Percentiles rank a stretch among this genome's conserved stretches.
phyloP scores from a whole-genome alignment of 2,888 invertebrate species.

The Microctonus hyperodae region DNA sequence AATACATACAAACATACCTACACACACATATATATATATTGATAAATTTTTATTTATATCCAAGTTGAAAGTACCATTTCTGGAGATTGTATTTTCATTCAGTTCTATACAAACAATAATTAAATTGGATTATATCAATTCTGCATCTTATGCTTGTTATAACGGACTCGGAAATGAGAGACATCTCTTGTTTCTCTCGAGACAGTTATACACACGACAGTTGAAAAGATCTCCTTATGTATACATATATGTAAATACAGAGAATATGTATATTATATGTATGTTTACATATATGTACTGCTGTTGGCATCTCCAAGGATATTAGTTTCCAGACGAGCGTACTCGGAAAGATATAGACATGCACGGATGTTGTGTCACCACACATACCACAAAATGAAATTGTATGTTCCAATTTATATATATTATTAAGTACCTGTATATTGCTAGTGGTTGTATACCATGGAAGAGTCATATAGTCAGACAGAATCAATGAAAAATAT shows the following conservation, averaged over 20 bases:
- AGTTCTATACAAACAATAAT: not conserved
- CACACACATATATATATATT: not conserved
- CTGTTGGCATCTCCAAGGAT: not conserved
- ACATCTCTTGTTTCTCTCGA: not conserved
- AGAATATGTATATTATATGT: too few relatives aligned
- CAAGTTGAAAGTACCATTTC: not conserved
- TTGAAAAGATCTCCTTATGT: not conserved
- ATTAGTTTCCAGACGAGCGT: slow-evolving; percentile 11
- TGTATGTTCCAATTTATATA: not conserved
- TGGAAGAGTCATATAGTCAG: not conserved
- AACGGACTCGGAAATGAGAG: not conserved
- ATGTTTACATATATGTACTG: not conserved
- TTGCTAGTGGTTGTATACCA: not conserved
- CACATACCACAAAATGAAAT: not conserved
- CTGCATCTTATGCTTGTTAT: not conserved
- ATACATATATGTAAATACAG: not conserved
- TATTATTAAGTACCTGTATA: not conserved
- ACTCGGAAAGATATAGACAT: slow-evolving; percentile 5
- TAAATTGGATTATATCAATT: not conserved
- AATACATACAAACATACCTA: not conserved
- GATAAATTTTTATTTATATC: not conserved
- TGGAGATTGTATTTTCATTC: slow-evolving; percentile 1
- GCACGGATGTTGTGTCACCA: not conserved
- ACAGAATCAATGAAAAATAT: not conserved
- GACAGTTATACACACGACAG: not conserved